Evolutionary conservation across 2,113 vertebrate species (phyloP), one percentile per base, ranked within the genome.

Genomic region (Anhinga anhinga): DNA sequence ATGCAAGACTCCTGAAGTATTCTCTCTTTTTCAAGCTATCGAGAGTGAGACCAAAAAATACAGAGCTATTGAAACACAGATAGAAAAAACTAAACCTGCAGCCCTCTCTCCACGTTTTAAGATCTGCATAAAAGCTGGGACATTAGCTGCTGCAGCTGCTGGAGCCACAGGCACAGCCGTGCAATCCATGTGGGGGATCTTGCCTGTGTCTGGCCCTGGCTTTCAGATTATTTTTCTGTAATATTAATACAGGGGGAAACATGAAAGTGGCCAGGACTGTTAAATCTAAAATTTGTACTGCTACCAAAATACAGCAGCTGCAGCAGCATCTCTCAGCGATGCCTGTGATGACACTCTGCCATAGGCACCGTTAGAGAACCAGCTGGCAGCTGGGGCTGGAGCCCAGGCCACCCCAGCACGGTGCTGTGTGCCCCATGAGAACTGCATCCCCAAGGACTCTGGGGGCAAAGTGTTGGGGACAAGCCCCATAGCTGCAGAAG

Each of bases 131-230:
- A 23, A 81, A 81, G 44, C 78, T 49, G 36, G 38, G 59, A 30
- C 52, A 29, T 4, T 23, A 88, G 49, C 73, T 89, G 85, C 86
- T 94, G 92, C 81, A 96, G 80, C 63, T 86, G 83, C 79, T 65
- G 61, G 16, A 89, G 76, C 79, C 93, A 61, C 38, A 70, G 90
- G 78, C 94, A 55, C 67, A 88, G 71, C 27, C 36, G 0, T 15
- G 32, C 16, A 40, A 6, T 2, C 66, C 19, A 4, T 2, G 32
- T 9, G 21, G 29, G 49, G 67, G 12, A 79, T 59, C 65, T 55
- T 44, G 44, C 71, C 59, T 40, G 40, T 4, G 30, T 7, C 73
- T 81, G 88, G 79, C 52, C 50, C 70, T 34, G 52, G 62, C 58
- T 40, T 55, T 38, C 79, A 23, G 58, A 38, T 66, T 38, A 36